These are phyloP conservation scores for Brenthis ino DNA, from an alignment of 2,888 invertebrate genomes.

Conservation along the genomic window DNA sequence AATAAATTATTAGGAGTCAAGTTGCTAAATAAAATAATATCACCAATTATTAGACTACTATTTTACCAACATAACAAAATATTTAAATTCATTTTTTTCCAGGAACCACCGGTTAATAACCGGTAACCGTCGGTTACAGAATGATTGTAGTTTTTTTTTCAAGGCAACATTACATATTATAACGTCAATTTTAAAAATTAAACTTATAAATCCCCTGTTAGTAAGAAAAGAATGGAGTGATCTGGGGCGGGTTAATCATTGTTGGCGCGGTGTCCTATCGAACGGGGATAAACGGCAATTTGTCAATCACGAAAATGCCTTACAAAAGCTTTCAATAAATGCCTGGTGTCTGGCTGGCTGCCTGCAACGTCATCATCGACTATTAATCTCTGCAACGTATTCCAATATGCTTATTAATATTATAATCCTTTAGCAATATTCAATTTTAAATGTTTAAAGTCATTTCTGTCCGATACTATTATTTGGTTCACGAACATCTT, in stretches of 20 bases:
- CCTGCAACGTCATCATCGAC: conserved; percentile 27
- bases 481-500: too few relatives aligned
- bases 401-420: conserved; percentile 20
- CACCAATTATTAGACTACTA: too few relatives aligned
- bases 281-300: conserved; percentile 67
- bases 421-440: conserved; percentile 5
- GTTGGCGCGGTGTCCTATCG: conserved; percentile 56
- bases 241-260: conserved; percentile 31
- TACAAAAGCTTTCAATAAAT: conserved; percentile 41
- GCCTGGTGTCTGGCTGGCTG: conserved; percentile 28
- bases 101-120: too few relatives aligned
- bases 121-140: too few relatives aligned
- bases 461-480: too few relatives aligned
- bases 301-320: conserved; percentile 63
- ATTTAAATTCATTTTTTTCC: too few relatives aligned
- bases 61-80: too few relatives aligned
- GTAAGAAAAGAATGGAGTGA: conserved; percentile 20
- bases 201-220: conserved; percentile 3
- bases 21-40: too few relatives aligned
- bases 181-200: not conserved
- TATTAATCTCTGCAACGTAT: conserved; percentile 27
- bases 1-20: too few relatives aligned
- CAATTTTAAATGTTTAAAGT: not conserved
- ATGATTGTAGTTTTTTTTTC: too few relatives aligned
- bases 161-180: not conserved